A percentile compares a stretch with the other conserved stretches of the same genome.
Evolutionary conservation across 2,113 vertebrate genomes (phyloP).

Genomic region (Clarias batrachus): DNA sequence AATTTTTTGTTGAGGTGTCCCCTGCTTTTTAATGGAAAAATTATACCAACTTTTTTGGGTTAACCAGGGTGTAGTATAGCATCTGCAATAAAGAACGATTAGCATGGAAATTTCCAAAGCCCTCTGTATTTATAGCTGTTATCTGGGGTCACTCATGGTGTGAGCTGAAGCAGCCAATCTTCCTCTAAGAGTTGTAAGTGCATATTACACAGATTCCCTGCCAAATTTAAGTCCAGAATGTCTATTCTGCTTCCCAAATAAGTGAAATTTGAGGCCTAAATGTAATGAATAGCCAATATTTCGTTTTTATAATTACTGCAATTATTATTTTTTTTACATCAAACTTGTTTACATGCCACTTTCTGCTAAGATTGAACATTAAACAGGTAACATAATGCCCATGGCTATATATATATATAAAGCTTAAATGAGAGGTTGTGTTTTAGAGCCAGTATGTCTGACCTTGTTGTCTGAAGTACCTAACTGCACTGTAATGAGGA

Average conservation of each 20-base stretch:
- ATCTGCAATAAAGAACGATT: slow-evolving; percentile 39
- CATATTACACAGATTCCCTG: not conserved
- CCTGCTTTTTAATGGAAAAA: not conserved
- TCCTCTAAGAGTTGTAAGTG: slow-evolving; percentile 39
- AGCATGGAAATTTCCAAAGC: slow-evolving; percentile 65
- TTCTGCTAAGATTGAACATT: not conserved
- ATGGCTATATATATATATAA: not conserved
- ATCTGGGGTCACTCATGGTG: slow-evolving; percentile 58
- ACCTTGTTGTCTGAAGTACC: not conserved
- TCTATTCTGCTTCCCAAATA: not conserved
- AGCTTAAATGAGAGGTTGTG: not conserved
- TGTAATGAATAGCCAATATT: not conserved
- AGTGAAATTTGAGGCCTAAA: not conserved
- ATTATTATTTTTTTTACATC: not conserved
- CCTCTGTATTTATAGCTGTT: slow-evolving; percentile 69
- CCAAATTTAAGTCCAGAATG: not conserved
- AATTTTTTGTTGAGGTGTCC: not conserved
- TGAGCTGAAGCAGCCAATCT: slow-evolving; percentile 20
- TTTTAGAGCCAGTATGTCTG: not conserved
- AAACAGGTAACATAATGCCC: not conserved
- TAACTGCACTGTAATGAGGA: slow-evolving; percentile 24
- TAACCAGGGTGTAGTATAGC: not conserved
- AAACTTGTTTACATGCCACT: not conserved
- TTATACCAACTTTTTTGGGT: not conserved
- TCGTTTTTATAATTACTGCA: not conserved